A percentile compares a stretch with the other conserved stretches of the same genome.
Conservation (phyloP, 2,888 invertebrate species). For the Eledona agricola region DNA sequence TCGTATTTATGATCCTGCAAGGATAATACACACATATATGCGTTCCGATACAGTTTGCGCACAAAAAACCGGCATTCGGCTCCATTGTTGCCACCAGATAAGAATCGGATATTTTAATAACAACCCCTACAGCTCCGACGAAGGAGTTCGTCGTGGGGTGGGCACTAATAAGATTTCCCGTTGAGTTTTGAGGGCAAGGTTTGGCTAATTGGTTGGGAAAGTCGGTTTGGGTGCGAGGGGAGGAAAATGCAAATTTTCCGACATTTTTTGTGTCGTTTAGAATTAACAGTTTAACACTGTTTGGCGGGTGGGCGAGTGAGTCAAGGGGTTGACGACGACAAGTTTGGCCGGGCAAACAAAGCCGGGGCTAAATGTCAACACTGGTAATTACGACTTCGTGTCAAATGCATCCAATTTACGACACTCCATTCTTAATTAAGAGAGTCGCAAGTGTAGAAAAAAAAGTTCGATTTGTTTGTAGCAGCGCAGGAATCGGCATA, state of each 20-base stretch:
- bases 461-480: too few relatives aligned
- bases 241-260: slow-evolving; percentile 14
- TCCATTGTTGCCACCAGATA: not conserved
- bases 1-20: slow-evolving; percentile 57
- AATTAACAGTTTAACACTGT: not conserved
- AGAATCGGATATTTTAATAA: slow-evolving; percentile 6
- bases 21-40: slow-evolving; percentile 31
- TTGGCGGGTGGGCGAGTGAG: slow-evolving; percentile 3
- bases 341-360: slow-evolving; percentile 12
- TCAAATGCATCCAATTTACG: not conserved
- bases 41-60: slow-evolving; percentile 11
- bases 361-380: slow-evolving; percentile 15
- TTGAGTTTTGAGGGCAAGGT: slow-evolving; percentile 13
- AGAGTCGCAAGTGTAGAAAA: too few relatives aligned
- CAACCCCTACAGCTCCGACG: slow-evolving; percentile 9
- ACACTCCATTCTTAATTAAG: slow-evolving; percentile 15
- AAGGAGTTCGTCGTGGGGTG: slow-evolving; percentile 3
- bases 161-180: slow-evolving; percentile 25
- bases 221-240: slow-evolving; percentile 2
- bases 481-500: slow-evolving; percentile 2
- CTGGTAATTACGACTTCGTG: slow-evolving; percentile 6
- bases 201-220: slow-evolving; percentile 27
- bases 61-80: slow-evolving; percentile 5
- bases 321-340: slow-evolving; percentile 19
- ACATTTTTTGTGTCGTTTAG: slow-evolving; percentile 4